Evolutionary conservation across 2,113 vertebrate species (phyloP).

Genomic region (Thomomys bottae): DNA sequence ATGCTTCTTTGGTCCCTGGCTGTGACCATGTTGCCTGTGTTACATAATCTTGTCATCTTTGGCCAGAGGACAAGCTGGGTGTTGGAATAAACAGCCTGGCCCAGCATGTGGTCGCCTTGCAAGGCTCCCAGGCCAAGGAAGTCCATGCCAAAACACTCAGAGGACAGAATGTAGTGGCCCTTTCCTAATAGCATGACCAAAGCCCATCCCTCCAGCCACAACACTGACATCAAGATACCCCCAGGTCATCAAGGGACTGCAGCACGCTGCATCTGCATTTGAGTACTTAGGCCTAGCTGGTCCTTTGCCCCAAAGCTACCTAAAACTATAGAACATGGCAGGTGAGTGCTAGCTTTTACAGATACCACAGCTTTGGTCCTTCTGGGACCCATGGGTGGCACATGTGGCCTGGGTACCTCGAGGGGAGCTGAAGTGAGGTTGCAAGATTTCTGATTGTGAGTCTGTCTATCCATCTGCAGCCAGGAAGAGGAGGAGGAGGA

Average conservation of each 20-base stretch:
- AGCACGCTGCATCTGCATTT: too few species aligned
- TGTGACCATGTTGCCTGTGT: not conserved
- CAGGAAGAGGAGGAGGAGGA: conserved; percentile 85
- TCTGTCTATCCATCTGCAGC: conserved; percentile 51
- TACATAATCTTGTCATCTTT: not conserved
- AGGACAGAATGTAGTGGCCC: rapidly evolving
- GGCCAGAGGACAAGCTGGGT: not conserved
- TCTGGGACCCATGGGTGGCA: not conserved
- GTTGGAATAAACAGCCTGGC: not conserved
- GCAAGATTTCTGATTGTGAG: not conserved
- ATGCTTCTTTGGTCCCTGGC: not conserved
- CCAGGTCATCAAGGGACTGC: too few species aligned
- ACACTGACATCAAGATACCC: too few species aligned
- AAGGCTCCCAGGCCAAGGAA: not conserved
- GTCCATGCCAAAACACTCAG: too few species aligned
- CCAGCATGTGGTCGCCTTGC: too few species aligned
- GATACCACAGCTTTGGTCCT: not conserved
- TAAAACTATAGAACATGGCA: too few species aligned
- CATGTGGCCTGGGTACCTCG: too few species aligned
- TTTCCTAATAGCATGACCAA: not conserved
- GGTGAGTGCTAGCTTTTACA: too few species aligned
- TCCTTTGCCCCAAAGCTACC: too few species aligned
- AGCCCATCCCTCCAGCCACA: too few species aligned
- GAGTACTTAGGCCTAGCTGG: too few species aligned
- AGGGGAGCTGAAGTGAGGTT: too few species aligned